Evolutionary conservation across 2,888 invertebrate species (phyloP), one percentile per base, ranked within the genome.

Genomic region (Leptinotarsa rubiginosa): DNA sequence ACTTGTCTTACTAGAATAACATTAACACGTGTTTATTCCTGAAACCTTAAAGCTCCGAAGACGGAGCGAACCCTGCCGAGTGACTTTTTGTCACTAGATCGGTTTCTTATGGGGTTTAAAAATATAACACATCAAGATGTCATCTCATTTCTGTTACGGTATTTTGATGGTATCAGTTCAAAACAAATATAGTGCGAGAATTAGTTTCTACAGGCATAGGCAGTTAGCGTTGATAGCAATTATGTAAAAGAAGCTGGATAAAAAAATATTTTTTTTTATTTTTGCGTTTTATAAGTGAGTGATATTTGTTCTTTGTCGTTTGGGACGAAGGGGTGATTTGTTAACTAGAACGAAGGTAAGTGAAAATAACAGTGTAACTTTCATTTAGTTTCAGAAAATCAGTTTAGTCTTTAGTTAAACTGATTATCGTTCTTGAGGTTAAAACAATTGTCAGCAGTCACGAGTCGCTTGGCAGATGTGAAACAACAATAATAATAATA

Each of bases 121-220:
- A 80, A 79, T 81, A 81, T 81, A 79, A 77, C 79, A 79, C 79
- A 79, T 79, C 74, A 74, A 80, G 78, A 79, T 82, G 81, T 82
- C 83, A 83, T 78, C 80, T 82, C 79, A 80, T 82, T 82, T 83
- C 79, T 77, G 76, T 79, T 77, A 78, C 77, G 79, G 79, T 72
- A 73, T 73, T 81, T 79, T 78, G 81, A 79, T 79, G 80, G 77
- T 69, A 74, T 56, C 75, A 70, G 72, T 75, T 72, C 69, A 64
- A 56, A 69, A 69, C 62, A 72, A 70, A 56, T 67, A 50, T n/a
- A 59, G 65, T 47, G 65, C 65, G 52, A 64, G 18, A 56, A 64
- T 62, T 50, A 47, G 47, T 66, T 66, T 65, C 62, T 31, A 2
- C 3, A 56, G 22, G 15, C 20, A 41, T 64, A 56, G 22, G 15